Evolutionary conservation across 2,113 vertebrate species (phyloP).

Genomic region (Heliornis fulica): DNA sequence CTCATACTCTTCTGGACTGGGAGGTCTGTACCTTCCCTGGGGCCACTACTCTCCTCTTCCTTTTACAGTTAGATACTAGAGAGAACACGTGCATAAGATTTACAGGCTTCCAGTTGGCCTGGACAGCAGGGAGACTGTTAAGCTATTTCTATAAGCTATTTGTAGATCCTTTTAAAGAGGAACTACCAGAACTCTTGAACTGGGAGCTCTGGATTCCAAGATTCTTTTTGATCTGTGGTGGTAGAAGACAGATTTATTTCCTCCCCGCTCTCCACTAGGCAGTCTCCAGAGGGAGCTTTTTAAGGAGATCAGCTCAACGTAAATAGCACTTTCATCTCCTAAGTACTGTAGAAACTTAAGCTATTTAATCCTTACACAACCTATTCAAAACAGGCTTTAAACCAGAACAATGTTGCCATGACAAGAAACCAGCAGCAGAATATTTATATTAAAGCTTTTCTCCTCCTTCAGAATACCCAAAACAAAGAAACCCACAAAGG

Average conservation of each 20-base stretch:
- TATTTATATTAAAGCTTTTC: not conserved
- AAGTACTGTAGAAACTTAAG: not conserved
- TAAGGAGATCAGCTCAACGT: not conserved
- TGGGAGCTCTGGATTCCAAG: not conserved
- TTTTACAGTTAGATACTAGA: not conserved
- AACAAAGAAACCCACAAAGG: not conserved
- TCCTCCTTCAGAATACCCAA: not conserved
- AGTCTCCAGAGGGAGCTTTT: not conserved
- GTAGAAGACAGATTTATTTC: not conserved
- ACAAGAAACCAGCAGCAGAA: not conserved
- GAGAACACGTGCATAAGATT: not conserved
- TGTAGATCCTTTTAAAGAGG: not conserved
- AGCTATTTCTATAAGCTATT: not conserved
- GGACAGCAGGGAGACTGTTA: accelerated
- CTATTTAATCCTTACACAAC: not conserved
- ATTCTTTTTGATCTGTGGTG: not conserved
- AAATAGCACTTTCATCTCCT: not conserved
- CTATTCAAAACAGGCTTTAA: not conserved
- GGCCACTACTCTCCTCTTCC: not conserved
- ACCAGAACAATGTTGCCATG: not conserved
- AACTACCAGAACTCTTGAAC: not conserved
- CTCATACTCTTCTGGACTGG: not conserved
- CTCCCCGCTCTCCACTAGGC: not conserved
- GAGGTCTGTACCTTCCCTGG: not conserved
- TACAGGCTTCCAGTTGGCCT: not conserved